Evolutionary conservation across 2,797 vertebrate species (phyloP), one percentile per base, ranked within the genome.

Genomic region (Nannoperca obscura): DNA sequence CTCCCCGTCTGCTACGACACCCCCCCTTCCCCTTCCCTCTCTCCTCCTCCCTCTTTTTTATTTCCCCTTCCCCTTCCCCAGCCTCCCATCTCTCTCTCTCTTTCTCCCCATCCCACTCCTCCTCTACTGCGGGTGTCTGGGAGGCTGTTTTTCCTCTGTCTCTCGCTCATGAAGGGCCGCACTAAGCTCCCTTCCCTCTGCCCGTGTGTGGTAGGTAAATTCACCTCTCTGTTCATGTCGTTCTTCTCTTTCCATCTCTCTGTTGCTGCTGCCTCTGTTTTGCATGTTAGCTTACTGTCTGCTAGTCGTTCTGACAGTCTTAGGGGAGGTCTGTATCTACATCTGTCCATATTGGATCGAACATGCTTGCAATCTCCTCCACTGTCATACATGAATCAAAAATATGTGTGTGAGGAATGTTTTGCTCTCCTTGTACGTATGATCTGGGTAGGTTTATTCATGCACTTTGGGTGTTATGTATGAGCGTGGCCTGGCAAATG

Each of bases 141-240:
- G 90, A 92, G 91, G 90, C 92, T 93, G 92, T 94, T 94, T 94
- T 93, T 93, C 91, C 90, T 92, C 92, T 91, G 93, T 95, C 92
- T 95, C 92, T 95, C 79, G 93, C 96, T 96, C 94, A 97, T 97
- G 96, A 96, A 96, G 96, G 94, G 96, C 95, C 96, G 96, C 95
- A 94, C 95, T 93, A 97, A 96, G 94, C 95, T 97, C 91, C 96
- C 96, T 95, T 96, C 96, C 87, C 95, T 97, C 95, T 97, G 97
- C 94, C 96, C 97, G 90, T 97, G 97, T 94, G 97, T 97, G 97
- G 97, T 97, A 97, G 93, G 97, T 97, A 94, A 86, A 93, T 93
- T 71, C 90, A 92, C 90, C 88, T 94, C 89, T 89, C 83, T 60
- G 86, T 87, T 81, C 70, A 67, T 88, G 79, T 93, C 90, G 83